Evolutionary conservation across 2,113 vertebrate genomes (phyloP).

Genomic region (Hystrix brachyura): DNA sequence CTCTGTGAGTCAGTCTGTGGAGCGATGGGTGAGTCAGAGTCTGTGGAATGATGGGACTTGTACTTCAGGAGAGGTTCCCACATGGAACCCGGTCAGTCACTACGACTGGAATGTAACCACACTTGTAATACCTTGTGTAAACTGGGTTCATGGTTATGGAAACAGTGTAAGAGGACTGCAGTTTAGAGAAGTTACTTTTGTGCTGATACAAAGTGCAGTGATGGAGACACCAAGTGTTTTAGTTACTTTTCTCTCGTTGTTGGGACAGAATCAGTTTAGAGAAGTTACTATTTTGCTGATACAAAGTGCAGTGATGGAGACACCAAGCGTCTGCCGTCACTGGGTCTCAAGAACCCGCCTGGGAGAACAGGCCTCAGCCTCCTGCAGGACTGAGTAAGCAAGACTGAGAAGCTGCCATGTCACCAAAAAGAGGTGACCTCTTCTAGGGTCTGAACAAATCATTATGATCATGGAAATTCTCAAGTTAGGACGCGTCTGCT

Average conservation of each 20-base stretch:
- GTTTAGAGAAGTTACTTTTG: not conserved
- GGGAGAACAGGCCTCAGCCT: not conserved
- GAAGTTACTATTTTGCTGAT: too few relatives aligned
- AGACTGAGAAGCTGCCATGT: not conserved
- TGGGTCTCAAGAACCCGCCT: not conserved
- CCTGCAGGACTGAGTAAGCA: not conserved
- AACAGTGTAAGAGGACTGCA: not conserved
- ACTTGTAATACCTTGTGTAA: not conserved
- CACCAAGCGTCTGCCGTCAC: too few relatives aligned
- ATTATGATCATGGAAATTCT: not conserved
- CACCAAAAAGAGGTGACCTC: not conserved
- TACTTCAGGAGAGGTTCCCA: not conserved
- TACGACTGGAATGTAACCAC: not conserved
- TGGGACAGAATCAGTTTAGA: too few relatives aligned
- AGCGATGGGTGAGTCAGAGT: not conserved
- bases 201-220: not conserved
- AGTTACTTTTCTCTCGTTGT: too few relatives aligned
- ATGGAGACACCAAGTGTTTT: not conserved
- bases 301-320: too few relatives aligned
- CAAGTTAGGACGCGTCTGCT: not conserved
- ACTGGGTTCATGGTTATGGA: not conserved
- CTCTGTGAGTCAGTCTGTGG: not conserved
- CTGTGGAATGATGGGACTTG: too few relatives aligned
- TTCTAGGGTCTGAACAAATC: not conserved
- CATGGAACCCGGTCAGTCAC: not conserved